A percentile compares a stretch with the other conserved stretches of the same genome.
Conservation (phyloP, 2,797 vertebrate genomes). For the Fratercula arctica region DNA sequence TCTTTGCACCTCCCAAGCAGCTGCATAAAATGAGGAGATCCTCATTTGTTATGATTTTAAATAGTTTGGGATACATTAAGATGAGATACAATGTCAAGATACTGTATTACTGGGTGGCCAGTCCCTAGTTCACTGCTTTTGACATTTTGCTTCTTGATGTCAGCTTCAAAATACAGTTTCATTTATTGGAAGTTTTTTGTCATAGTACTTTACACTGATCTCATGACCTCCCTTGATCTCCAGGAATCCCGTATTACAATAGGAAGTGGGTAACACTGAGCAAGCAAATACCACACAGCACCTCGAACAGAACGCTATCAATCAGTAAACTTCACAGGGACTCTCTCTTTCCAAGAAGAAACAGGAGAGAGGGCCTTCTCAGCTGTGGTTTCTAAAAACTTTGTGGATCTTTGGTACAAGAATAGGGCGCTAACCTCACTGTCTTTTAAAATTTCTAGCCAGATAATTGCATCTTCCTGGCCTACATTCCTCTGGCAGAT, state of each 20-base stretch:
- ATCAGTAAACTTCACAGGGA: background rate
- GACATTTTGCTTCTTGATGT: slow-evolving; percentile 36
- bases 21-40: background rate
- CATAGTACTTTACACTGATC: background rate
- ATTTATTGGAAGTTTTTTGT: background rate
- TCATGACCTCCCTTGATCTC: slow-evolving; percentile 1
- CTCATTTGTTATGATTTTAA: background rate
- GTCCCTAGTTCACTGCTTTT: slow-evolving; percentile 26
- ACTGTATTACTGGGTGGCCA: slow-evolving; percentile 17
- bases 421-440: background rate
- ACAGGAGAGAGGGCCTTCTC: background rate
- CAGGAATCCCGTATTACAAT: background rate
- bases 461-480: slow-evolving; percentile 2
- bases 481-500: slow-evolving; percentile 1
- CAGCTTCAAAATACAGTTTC: slow-evolving; percentile 14
- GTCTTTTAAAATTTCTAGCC: background rate
- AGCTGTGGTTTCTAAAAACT: slow-evolving; percentile 5
- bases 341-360: background rate
- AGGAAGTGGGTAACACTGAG: slow-evolving; percentile 13
- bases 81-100: slow-evolving; percentile 4
- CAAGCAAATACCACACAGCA: background rate
- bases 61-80: background rate
- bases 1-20: background rate
- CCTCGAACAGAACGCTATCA: background rate
- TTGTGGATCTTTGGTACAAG: background rate